Evolutionary conservation across 2,888 invertebrate species (phyloP).

Genomic region (Euclidia mi): DNA sequence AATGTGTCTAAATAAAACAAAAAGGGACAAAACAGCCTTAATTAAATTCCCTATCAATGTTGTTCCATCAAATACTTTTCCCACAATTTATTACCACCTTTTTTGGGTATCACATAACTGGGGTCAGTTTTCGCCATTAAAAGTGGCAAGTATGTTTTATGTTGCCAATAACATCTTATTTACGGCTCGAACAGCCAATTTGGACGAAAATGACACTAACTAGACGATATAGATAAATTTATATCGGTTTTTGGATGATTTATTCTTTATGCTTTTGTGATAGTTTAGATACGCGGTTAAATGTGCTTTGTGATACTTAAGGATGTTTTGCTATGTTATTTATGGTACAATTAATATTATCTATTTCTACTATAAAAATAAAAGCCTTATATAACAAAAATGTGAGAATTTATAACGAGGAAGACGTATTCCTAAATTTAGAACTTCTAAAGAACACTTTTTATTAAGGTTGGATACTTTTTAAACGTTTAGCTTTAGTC

Average conservation of each 20-base stretch:
- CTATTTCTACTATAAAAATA: too few relatives aligned
- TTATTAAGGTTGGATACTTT: too few relatives aligned
- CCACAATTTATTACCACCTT: constrained; percentile 15
- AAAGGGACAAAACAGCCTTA: constrained; percentile 4
- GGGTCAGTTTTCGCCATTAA: constrained; percentile 24
- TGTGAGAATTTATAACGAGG: too few relatives aligned
- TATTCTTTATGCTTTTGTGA: constrained; percentile 1
- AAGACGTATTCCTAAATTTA: too few relatives aligned
- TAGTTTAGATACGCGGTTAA: too few relatives aligned
- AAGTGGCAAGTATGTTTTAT: constrained; percentile 33
- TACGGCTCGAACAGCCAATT: constrained; percentile 43
- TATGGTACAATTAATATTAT: too few relatives aligned
- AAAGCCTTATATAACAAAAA: too few relatives aligned
- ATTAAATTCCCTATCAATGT: constrained; percentile 15
- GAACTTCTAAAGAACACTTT: too few relatives aligned
- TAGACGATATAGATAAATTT: constrained; percentile 43
- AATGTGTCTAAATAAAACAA: too few relatives aligned
- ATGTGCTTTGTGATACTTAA: too few relatives aligned
- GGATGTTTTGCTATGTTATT: too few relatives aligned
- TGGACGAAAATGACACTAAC: constrained; percentile 37
- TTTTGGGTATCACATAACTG: constrained; percentile 8
- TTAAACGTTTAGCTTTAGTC: too few relatives aligned
- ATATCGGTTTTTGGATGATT: constrained; percentile 20
- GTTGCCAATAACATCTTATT: constrained; percentile 39
- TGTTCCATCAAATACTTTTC: constrained; percentile 3